These are phyloP conservation scores for Pseudomugil gertrudae DNA, from an alignment of 2,797 vertebrate genomes.

Conservation along the genomic window DNA sequence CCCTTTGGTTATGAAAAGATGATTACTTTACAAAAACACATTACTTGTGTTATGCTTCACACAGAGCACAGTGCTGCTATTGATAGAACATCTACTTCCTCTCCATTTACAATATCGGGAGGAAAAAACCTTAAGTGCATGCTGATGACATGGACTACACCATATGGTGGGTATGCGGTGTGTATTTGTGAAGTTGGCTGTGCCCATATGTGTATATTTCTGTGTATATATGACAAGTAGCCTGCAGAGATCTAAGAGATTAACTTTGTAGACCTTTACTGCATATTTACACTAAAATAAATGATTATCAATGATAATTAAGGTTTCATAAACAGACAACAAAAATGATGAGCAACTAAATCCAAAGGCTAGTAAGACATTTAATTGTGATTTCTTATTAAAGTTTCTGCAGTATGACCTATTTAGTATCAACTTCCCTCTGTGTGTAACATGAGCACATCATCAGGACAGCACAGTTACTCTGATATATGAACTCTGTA, in stretches of 20 bases:
- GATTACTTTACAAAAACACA: conserved; percentile 13
- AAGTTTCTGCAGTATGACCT: conserved; percentile 1
- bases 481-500: conserved; percentile 7
- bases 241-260: not conserved
- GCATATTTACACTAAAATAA: not conserved
- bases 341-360: not conserved
- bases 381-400: not conserved
- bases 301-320: not conserved
- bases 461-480: not conserved
- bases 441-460: not conserved
- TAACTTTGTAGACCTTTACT: not conserved
- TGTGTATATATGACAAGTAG: conserved; percentile 5
- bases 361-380: not conserved
- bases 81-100: conserved; percentile 67
- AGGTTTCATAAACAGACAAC: not conserved
- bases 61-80: conserved; percentile 54
- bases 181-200: not conserved
- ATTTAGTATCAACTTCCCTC: conserved; percentile 35
- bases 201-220: not conserved
- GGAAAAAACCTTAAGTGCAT: conserved; percentile 38
- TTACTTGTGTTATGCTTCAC: conserved; percentile 52
- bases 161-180: conserved; percentile 22
- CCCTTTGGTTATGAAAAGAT: not conserved
- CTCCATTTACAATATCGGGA: conserved; percentile 64
- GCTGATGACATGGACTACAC: conserved; percentile 48